Conservation (phyloP, 1,140 invertebrate species). For the Drosophila watanabei region DNA sequence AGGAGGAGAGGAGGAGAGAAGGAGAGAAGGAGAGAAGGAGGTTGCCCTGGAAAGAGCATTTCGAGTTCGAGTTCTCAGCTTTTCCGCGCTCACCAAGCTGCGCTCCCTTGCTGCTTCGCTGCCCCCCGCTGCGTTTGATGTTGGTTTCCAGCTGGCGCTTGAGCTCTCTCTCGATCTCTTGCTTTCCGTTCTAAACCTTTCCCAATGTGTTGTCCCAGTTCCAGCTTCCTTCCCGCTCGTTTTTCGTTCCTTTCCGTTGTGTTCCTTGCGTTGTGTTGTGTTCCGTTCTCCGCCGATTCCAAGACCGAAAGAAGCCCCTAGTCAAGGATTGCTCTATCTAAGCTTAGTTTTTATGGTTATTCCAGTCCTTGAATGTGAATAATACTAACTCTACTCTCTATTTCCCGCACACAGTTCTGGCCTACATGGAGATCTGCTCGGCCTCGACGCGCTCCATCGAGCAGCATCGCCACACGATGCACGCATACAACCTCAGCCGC, state of each 20-base stretch:
- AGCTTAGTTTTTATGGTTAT: constrained; percentile 12
- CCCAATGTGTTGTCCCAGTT: constrained; percentile 2
- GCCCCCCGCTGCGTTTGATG: constrained; percentile 1
- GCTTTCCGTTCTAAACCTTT: neutral
- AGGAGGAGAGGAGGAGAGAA: no score
- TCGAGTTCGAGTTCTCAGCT: constrained; percentile 6
- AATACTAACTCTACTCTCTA: neutral
- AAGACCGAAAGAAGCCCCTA: neutral
- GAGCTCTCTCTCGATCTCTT: constrained; percentile 1
- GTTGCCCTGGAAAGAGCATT: constrained; percentile 5
- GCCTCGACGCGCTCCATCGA: constrained; percentile 88
- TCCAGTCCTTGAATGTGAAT: neutral
- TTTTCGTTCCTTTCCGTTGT: constrained; percentile 4
- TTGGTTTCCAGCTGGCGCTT: constrained; percentile 18
- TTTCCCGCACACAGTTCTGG: constrained; percentile 91
- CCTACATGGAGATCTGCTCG: constrained; percentile 97
- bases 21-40: no score
- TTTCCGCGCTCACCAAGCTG: neutral
- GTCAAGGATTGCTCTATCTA: constrained; percentile 38
- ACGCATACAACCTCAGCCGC: constrained; percentile 90
- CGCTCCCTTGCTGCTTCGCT: neutral
- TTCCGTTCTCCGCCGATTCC: constrained; percentile 2
- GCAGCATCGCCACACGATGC: constrained; percentile 90
- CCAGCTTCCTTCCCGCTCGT: neutral
- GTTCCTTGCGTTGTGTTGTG: constrained; percentile 4